A percentile compares a stretch with the other conserved stretches of the same genome.
These are phyloP conservation scores for Glaucopsyche alexis DNA, from an alignment of 2,888 invertebrate genomes.

Conservation along the genomic window DNA sequence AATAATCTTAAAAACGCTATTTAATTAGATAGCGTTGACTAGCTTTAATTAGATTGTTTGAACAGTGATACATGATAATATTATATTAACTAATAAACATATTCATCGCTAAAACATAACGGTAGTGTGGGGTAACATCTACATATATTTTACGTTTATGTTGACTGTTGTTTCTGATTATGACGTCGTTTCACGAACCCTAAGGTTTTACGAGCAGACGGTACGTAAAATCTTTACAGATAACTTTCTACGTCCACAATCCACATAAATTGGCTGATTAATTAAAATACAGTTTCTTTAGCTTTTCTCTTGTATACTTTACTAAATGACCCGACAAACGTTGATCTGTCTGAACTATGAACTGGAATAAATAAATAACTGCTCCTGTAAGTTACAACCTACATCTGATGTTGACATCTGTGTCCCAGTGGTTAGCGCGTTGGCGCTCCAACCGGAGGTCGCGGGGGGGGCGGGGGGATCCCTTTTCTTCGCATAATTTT, in stretches of 20 bases:
- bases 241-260: neutral
- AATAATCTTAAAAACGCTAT: too few species aligned
- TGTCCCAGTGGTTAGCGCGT: too few species aligned
- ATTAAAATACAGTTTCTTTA: neutral
- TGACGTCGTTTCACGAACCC: neutral
- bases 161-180: neutral
- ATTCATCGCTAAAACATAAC: neutral
- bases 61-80: neutral
- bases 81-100: neutral
- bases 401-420: too few species aligned
- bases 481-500: too few species aligned
- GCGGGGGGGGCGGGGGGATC: too few species aligned
- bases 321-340: too few species aligned
- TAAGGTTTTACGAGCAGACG: neutral
- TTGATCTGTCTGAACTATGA: too few species aligned
- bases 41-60: neutral
- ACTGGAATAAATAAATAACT: too few species aligned
- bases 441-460: too few species aligned
- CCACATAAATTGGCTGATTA: neutral
- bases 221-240: neutral
- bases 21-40: too few species aligned
- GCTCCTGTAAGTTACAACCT: too few species aligned
- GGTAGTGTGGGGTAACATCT: neutral
- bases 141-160: neutral
- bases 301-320: too few species aligned